These are phyloP conservation scores for Ryuthela nishihirai DNA, from an alignment of 2,888 invertebrate genomes.

Conservation along the genomic window DNA sequence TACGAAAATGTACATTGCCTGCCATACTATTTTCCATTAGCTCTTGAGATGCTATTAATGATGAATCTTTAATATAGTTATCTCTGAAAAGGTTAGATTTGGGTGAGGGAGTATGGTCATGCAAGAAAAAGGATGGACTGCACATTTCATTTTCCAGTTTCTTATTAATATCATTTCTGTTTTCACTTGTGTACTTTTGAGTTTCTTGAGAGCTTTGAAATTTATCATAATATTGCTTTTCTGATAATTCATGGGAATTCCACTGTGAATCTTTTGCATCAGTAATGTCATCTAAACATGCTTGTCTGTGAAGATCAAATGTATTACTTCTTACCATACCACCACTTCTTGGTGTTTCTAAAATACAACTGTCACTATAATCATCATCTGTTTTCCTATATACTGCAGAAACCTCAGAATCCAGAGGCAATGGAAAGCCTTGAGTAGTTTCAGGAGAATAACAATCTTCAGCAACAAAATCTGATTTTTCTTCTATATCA, in stretches of 20 bases:
- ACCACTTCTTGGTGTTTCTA: slow-evolving; percentile 21
- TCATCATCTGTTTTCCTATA: too few relatives aligned
- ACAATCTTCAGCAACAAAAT: too few relatives aligned
- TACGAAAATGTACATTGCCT: slow-evolving; percentile 15
- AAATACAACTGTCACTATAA: too few relatives aligned
- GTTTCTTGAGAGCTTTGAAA: too few relatives aligned
- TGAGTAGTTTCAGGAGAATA: too few relatives aligned
- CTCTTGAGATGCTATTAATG: slow-evolving; percentile 12
- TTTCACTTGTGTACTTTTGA: too few relatives aligned
- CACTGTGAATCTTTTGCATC: slow-evolving; percentile 3
- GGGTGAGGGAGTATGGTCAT: slow-evolving; percentile 32
- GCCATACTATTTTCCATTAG: slow-evolving; percentile 2
- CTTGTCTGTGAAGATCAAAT: slow-evolving; percentile 38
- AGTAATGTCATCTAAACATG: slow-evolving; percentile 26
- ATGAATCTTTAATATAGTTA: slow-evolving; percentile 15
- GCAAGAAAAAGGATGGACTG: slow-evolving; percentile 29
- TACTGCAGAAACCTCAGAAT: too few relatives aligned
- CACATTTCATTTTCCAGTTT: too few relatives aligned
- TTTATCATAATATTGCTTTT: too few relatives aligned
- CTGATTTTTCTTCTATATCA: too few relatives aligned
- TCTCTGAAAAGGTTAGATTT: slow-evolving; percentile 24
- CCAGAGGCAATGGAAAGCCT: too few relatives aligned
- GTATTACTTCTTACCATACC: slow-evolving; percentile 41
- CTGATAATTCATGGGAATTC: neutral
- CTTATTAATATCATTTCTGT: too few relatives aligned